Conservation (phyloP, 64 coral and sea anemone species). For the Stichodactyla helianthus region DNA sequence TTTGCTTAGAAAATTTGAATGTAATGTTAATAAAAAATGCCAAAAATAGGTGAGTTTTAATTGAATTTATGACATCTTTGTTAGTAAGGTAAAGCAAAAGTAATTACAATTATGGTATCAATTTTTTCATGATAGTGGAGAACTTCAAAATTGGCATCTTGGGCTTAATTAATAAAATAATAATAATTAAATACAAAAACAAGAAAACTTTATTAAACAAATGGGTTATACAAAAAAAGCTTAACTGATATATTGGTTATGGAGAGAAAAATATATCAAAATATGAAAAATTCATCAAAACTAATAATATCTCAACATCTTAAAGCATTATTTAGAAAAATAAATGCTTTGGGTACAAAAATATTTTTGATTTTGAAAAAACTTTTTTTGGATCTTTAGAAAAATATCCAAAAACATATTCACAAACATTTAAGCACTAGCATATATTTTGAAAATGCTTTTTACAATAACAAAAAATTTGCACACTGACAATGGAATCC, state of each 20-base stretch:
- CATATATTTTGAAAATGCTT: too few relatives aligned
- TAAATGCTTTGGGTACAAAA: conserved; percentile 10
- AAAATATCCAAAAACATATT: background rate
- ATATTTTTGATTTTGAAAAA: background rate
- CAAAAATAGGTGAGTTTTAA: too few relatives aligned
- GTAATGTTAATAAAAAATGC: too few relatives aligned
- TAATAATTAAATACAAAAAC: background rate
- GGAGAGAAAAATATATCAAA: background rate
- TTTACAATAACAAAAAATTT: too few relatives aligned
- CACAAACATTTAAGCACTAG: background rate
- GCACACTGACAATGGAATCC: background rate
- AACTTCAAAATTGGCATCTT: too few relatives aligned
- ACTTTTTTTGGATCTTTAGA: background rate
- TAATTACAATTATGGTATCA: too few relatives aligned
- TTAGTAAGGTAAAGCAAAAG: too few relatives aligned
- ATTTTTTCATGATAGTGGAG: too few relatives aligned
- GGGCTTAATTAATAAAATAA: background rate
- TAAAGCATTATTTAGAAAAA: conserved; percentile 12
- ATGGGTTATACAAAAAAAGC: background rate
- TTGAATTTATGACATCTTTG: too few relatives aligned
- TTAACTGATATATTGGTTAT: background rate
- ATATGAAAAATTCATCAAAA: background rate
- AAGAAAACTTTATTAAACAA: conserved; percentile 2
- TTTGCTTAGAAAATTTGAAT: too few relatives aligned
- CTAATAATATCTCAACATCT: background rate